Percentiles rank a stretch among this genome's conserved stretches.
phyloP scores from a whole-genome alignment of 2,888 invertebrate species.

The Thysanoteuthis rhombus region DNA sequence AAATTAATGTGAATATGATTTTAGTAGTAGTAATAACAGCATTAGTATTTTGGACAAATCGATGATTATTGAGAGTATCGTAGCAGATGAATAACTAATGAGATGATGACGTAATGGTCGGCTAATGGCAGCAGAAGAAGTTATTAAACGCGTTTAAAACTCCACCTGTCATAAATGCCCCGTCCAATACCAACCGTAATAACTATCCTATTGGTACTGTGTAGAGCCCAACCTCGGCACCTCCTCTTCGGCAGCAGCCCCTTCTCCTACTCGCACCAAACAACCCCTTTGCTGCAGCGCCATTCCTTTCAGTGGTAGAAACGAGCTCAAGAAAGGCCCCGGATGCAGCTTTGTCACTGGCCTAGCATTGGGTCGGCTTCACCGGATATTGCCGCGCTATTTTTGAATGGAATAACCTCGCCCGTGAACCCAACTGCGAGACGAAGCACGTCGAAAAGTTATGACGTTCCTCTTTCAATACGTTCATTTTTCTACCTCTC shows the following conservation, averaged over 20 bases:
- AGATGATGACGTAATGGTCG: neutral
- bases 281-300: neutral
- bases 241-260: neutral
- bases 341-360: neutral
- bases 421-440: neutral
- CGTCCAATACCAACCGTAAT: neutral
- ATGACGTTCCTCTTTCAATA: neutral
- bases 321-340: neutral
- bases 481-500: neutral
- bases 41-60: neutral
- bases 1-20: too few species aligned
- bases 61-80: neutral
- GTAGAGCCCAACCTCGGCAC: neutral
- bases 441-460: neutral
- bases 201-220: neutral
- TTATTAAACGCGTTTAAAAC: constrained; percentile 12
- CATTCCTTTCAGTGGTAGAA: neutral
- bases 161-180: neutral
- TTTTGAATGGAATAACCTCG: constrained; percentile 12
- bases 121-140: neutral
- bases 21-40: neutral
- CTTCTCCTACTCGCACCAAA: neutral
- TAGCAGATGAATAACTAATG: neutral
- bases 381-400: constrained; percentile 12
- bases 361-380: constrained; percentile 12